Evolutionary conservation across 2,888 invertebrate species (phyloP).

Genomic region (Charanyca ferruginea): DNA sequence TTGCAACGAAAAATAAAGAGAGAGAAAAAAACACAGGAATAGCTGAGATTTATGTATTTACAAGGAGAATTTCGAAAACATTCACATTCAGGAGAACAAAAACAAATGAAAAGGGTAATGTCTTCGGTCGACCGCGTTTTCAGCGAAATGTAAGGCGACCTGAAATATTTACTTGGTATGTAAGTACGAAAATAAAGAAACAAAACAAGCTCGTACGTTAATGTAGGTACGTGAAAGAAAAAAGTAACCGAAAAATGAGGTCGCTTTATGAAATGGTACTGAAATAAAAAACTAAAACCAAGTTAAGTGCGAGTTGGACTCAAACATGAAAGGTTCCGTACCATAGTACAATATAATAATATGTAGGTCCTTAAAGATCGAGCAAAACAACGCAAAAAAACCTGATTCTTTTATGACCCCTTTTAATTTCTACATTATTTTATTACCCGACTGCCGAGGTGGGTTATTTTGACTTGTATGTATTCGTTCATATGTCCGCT

Average conservation of each 20-base stretch:
- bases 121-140: slow-evolving; percentile 48
- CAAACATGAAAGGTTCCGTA: too few species aligned
- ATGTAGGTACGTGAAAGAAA: slow-evolving; percentile 32
- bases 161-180: slow-evolving; percentile 38
- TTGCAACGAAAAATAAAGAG: slow-evolving; percentile 46
- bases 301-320: too few species aligned
- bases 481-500: too few species aligned
- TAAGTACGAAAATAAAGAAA: slow-evolving; percentile 27
- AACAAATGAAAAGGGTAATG: slow-evolving; percentile 61
- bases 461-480: too few species aligned
- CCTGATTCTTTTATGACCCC: too few species aligned
- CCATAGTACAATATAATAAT: too few species aligned
- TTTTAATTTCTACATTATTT: too few species aligned
- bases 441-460: too few species aligned
- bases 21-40: slow-evolving; percentile 39
- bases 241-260: slow-evolving; percentile 26
- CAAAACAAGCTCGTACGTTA: slow-evolving; percentile 38
- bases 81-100: slow-evolving; percentile 50
- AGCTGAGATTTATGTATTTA: slow-evolving; percentile 63
- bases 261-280: slow-evolving; percentile 25
- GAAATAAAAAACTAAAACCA: too few species aligned
- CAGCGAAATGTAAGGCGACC: slow-evolving; percentile 45
- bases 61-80: slow-evolving; percentile 56
- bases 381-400: too few species aligned
- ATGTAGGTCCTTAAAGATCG: too few species aligned